phyloP scores from a whole-genome alignment of 2,888 invertebrate species.

The Tetragonisca angustula region DNA sequence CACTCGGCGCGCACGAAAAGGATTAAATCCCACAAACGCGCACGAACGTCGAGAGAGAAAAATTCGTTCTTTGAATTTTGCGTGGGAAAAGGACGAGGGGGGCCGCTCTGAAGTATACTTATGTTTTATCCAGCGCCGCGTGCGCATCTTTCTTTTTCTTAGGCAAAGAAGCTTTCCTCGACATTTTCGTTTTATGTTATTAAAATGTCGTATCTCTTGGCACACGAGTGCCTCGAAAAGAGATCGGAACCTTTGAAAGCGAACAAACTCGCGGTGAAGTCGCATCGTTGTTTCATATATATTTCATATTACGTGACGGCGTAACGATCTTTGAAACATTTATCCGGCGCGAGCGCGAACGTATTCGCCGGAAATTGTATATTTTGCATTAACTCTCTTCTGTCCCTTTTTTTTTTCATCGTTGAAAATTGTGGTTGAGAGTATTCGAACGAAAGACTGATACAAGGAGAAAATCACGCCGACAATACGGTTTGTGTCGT shows the following conservation, averaged over 20 bases:
- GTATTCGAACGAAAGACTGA: no score
- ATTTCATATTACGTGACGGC: not conserved
- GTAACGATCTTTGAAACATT: not conserved
- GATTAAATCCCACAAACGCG: no score
- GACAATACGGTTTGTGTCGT: no score
- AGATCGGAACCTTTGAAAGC: not conserved
- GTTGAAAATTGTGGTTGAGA: no score
- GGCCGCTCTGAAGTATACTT: not conserved
- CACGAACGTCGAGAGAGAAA: not conserved
- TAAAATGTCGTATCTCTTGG: constrained; percentile 9
- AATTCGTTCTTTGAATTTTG: not conserved
- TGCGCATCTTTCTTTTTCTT: not conserved
- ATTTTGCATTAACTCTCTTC: not conserved
- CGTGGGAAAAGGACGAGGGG: not conserved
- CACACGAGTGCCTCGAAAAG: constrained; percentile 13
- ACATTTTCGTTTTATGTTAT: constrained; percentile 21
- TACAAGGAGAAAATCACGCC: no score
- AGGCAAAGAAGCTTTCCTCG: not conserved
- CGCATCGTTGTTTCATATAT: not conserved
- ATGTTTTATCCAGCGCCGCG: not conserved
- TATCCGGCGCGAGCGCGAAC: not conserved
- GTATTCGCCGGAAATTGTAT: not conserved
- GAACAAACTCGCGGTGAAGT: not conserved
- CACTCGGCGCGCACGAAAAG: no score
- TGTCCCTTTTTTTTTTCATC: no score